A percentile compares a stretch with the other conserved stretches of the same genome.
Conservation (phyloP, 1,140 invertebrate genomes). For the Mizuhopecten yessoensis region DNA sequence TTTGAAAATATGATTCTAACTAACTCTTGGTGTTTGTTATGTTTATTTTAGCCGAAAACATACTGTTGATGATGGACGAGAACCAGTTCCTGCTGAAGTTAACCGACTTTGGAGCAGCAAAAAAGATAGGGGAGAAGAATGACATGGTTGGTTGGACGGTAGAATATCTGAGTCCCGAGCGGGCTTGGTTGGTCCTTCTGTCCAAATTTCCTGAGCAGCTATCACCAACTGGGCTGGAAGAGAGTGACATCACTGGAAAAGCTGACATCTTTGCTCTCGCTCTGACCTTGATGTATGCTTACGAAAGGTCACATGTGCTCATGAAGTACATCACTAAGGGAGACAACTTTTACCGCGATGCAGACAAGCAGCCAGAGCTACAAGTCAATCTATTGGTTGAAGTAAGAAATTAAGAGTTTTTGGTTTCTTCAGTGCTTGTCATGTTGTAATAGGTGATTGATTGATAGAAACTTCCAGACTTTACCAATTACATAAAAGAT, state of each 20-base stretch:
- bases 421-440: too few species aligned
- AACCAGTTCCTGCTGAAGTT: neutral
- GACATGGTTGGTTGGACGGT: constrained; percentile 20
- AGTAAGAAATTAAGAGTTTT: too few species aligned
- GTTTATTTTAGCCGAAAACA: neutral
- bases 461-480: too few species aligned
- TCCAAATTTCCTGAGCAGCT: neutral
- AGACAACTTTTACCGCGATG: neutral
- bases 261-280: neutral
- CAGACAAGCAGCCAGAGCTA: neutral
- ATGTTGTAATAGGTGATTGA: too few species aligned
- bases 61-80: neutral
- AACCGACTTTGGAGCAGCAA: neutral
- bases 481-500: too few species aligned
- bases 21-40: too few species aligned
- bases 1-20: too few species aligned
- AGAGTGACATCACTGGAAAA: neutral
- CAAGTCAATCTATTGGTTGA: neutral
- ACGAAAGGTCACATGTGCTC: neutral
- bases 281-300: neutral
- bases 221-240: neutral
- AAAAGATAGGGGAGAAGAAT: neutral
- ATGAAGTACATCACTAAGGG: neutral
- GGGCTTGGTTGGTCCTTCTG: neutral
- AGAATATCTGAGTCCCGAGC: neutral